Conservation (phyloP, 2,797 vertebrate genomes). For the Macroramphosus scolopax region DNA sequence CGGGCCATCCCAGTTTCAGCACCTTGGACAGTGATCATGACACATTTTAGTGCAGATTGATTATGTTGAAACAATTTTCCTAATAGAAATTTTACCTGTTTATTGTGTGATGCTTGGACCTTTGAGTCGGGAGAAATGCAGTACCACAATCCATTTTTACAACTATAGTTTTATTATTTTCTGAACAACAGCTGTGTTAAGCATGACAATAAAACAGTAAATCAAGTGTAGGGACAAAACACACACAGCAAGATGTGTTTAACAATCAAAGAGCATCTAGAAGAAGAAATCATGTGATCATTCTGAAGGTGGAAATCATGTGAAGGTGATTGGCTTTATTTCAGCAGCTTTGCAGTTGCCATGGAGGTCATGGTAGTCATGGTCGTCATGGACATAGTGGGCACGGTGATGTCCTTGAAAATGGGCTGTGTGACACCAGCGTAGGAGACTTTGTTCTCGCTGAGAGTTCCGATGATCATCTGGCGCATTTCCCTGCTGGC, state of each 20-base stretch:
- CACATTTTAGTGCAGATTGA: no score
- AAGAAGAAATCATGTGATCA: slow-evolving; percentile 5
- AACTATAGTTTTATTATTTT: slow-evolving; percentile 35
- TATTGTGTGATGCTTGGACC: no score
- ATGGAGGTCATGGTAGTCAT: slow-evolving; percentile 88
- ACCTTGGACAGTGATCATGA: no score
- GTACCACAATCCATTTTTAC: slow-evolving; percentile 2
- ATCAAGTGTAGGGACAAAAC: background rate
- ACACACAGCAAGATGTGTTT: slow-evolving; percentile 4
- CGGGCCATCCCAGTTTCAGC: no score
- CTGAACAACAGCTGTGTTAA: slow-evolving; percentile 17
- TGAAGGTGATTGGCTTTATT: slow-evolving; percentile 68
- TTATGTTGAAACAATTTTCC: no score
- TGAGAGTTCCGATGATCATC: slow-evolving; percentile 93
- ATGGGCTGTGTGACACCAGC: slow-evolving; percentile 81
- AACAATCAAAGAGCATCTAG: background rate
- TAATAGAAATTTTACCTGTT: no score
- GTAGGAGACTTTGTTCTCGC: slow-evolving; percentile 83
- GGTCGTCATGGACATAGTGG: slow-evolving; percentile 85
- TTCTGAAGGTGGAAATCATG: slow-evolving; percentile 4
- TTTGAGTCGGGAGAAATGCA: no score
- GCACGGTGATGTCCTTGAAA: slow-evolving; percentile 91
- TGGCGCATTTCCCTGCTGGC: slow-evolving; percentile 95
- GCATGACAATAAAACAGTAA: slow-evolving; percentile 6
- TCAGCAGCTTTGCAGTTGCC: slow-evolving; percentile 88